Base-by-base conservation (phyloP, 2,888 invertebrate genomes). In the Dusona sp. region DNA sequence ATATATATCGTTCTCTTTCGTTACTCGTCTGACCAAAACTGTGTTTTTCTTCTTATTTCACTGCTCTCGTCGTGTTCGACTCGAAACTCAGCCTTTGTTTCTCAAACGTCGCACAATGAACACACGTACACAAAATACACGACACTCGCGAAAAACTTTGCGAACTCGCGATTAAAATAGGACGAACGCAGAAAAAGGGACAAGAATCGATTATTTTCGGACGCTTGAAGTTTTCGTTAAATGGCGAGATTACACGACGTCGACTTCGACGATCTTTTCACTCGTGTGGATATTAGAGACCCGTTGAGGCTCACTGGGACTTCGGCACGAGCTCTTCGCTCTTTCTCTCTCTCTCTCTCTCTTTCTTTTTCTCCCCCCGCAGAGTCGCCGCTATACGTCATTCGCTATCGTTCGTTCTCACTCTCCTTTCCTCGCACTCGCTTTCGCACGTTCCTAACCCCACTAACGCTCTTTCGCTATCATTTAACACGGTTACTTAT, bases 361-460 rank as follows among this genome's bases (percentile, higher is more conserved):
- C 48, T 78, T 64, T 54, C 73, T 65, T 65, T 48, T 25, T 74
- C 72, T 72, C 80, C 42, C 51, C 64, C 70, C 33, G 61, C 51
- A 33, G 33, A 79, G 45, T 68, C 68, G 79, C 25, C 74, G 8
- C 79, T 78, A 74, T 84, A 79, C 84, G 84, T 84, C 84, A 84
- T 70, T 75, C 75, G 45, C 74, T 73, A 54, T 80, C 72, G 48
- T 57, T 74, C 74, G 2, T 38, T 74, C 68, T 48, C 67, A 70
- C 72, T 75, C 38, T 13, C 74, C 67, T 73, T 80, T 3, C 8
- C 48, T 29, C 74, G 3, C 51, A 48, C 68, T 73, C 48, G 22
- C 42, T 45, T 19, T 16, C 61, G 45, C 38, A 54, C 67, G 22
- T 38, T 33, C 72, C 77, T 77, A 64, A 65, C 64, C 65, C 48